Base-by-base conservation (phyloP, 2,888 invertebrate genomes). In the Lasioglossum zephyrum region DNA sequence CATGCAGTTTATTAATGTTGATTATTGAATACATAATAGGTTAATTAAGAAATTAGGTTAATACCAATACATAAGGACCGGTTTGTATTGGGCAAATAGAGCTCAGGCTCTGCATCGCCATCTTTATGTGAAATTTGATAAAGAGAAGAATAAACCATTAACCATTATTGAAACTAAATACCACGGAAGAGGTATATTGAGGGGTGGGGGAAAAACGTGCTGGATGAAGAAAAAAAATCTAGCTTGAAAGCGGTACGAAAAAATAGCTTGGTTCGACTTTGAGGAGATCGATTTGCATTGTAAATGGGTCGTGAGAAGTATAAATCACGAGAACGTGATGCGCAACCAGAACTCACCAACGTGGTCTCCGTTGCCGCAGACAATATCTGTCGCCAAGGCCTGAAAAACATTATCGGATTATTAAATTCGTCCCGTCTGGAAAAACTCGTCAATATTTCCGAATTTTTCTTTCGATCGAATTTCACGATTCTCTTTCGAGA, bases 351-450 rank as follows among this genome's bases (percentile, higher is more conserved):
- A 86, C 94, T 94, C 82, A 94, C 94, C 92, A 79, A 88, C 89
- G 79, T 90, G 91, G 70, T 93, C 93, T 70, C 90, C 91, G 88
- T 92, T 92, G 80, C 89, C 87, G 77, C 92, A 91, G 63, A 91
- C 90, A 76, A 90, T 88, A 83, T 92, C 94, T 75, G 93, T 85
- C 60, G 88, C 86, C 74, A 92, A 89, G 81, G 86, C 91, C 94
- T 94, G 87, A 53, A 93, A 93, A 84, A 82, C 85, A 88, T 76
- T 47, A 74, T 80, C 73, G 41, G n/a, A 72, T 60, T 76, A 69
- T 78, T 77, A 79, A 79, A 80, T 75, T 13, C 31, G 11, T 41
- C 22, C 41, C 18, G 39, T 41, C 36, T 4, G 39, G 5, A 0
- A n/a, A 39, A 73, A n/a, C 39, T 79, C 63, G 9, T 31, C 16